Conservation (phyloP, 1,140 invertebrate species). For the Diabrotica undecimpunctata region DNA sequence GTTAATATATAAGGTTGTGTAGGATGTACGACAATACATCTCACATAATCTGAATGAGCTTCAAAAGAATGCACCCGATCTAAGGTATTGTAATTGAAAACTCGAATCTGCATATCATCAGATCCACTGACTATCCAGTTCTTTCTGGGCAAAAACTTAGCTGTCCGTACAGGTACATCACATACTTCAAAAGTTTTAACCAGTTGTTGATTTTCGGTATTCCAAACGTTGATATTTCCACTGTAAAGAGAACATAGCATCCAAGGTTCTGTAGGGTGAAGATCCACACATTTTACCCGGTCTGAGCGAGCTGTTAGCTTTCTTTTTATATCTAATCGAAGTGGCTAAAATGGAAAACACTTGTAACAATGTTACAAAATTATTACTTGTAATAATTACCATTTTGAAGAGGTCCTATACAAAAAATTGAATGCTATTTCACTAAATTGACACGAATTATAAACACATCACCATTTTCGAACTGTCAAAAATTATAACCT, state of each 20-base stretch:
- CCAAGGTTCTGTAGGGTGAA: constrained; percentile 97
- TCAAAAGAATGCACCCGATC: constrained; percentile 95
- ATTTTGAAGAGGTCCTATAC: no score
- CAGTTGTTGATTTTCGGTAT: constrained; percentile 89
- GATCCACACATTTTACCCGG: constrained; percentile 95
- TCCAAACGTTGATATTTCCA: constrained; percentile 99
- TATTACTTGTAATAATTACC: no score
- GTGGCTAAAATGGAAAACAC: constrained; percentile 62
- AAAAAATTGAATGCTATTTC: neutral
- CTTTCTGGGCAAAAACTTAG: constrained; percentile 94
- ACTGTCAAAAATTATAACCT: neutral
- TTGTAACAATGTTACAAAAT: neutral
- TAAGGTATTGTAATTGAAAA: constrained; percentile 98
- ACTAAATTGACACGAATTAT: neutral
- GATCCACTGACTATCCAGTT: constrained; percentile 99
- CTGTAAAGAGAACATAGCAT: constrained; percentile 97
- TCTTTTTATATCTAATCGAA: constrained; percentile 95
- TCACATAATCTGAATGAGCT: constrained; percentile 97
- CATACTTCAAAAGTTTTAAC: constrained; percentile 96
- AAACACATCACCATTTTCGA: neutral
- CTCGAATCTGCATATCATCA: constrained; percentile 91
- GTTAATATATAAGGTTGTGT: constrained; percentile 96
- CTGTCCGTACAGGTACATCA: constrained; percentile 91
- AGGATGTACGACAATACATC: constrained; percentile 95
- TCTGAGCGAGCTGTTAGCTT: constrained; percentile 96